A percentile compares a stretch with the other conserved stretches of the same genome.
phyloP scores from a whole-genome alignment of 1,140 invertebrate species.

The Camponotus vicinus region DNA sequence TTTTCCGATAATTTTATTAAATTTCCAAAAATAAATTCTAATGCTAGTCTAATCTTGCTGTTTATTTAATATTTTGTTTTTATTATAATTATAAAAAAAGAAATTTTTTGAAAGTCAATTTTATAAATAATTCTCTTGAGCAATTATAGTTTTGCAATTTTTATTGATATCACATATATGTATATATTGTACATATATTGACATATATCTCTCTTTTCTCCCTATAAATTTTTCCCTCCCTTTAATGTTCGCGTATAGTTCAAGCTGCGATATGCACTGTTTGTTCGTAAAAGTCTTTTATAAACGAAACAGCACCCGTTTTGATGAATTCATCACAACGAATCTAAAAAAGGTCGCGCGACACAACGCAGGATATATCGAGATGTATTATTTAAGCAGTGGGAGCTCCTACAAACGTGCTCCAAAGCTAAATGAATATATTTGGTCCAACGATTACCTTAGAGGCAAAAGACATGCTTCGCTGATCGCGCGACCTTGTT shows the following conservation, averaged over 20 bases:
- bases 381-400: constrained; percentile 1
- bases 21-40: background rate
- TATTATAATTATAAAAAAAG: background rate
- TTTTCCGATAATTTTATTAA: background rate
- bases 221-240: too few relatives aligned
- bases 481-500: constrained; percentile 32
- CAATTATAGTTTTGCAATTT: too few relatives aligned
- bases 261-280: background rate
- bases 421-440: constrained; percentile 45
- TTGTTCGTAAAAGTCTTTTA: background rate
- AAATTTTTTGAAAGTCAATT: background rate
- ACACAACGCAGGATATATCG: background rate
- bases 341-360: background rate
- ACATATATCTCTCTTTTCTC: too few relatives aligned
- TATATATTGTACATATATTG: too few relatives aligned
- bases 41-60: background rate
- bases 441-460: constrained; percentile 34
- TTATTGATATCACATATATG: too few relatives aligned
- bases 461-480: background rate
- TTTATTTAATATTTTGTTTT: background rate
- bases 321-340: background rate
- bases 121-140: background rate
- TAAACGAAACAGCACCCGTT: background rate
- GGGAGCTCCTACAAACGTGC: background rate
- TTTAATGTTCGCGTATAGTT: too few relatives aligned